Conservation (phyloP, 2,888 invertebrate genomes). For the Dynastes tityus region DNA sequence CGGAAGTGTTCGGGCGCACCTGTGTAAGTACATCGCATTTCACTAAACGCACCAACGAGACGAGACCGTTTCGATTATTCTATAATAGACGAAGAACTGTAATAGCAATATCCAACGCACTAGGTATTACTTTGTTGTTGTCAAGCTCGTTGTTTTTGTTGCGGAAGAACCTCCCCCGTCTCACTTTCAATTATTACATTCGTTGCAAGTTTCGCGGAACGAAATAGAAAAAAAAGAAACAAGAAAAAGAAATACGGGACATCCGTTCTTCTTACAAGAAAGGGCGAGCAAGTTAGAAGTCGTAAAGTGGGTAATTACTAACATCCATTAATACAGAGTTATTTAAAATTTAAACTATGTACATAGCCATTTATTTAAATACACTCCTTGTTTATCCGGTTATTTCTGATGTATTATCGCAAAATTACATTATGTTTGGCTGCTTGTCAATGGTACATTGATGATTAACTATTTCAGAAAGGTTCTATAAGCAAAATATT, state of each 20-base stretch:
- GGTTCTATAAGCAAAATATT: too few relatives aligned
- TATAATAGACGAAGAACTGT: not conserved
- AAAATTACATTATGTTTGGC: too few relatives aligned
- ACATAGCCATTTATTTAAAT: too few relatives aligned
- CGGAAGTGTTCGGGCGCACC: conserved; percentile 61
- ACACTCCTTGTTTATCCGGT: too few relatives aligned
- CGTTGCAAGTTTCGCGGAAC: not conserved
- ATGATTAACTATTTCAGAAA: too few relatives aligned
- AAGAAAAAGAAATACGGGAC: not conserved
- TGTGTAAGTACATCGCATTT: conserved; percentile 57
- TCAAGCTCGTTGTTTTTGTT: not conserved
- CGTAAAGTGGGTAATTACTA: too few relatives aligned
- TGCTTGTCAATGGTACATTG: too few relatives aligned
- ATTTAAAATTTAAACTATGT: too few relatives aligned
- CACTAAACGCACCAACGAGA: not conserved
- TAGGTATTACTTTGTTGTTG: not conserved
- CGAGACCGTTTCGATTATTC: not conserved
- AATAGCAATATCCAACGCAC: too few relatives aligned
- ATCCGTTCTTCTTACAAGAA: not conserved
- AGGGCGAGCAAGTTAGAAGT: not conserved
- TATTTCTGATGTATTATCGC: too few relatives aligned
- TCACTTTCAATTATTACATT: not conserved
- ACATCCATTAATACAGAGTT: too few relatives aligned
- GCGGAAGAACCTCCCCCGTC: conserved; percentile 4
- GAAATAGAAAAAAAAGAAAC: not conserved